These are phyloP conservation scores for Sarcophilus harrisii DNA, from an alignment of 2,797 vertebrate species.

Conservation along the genomic window DNA sequence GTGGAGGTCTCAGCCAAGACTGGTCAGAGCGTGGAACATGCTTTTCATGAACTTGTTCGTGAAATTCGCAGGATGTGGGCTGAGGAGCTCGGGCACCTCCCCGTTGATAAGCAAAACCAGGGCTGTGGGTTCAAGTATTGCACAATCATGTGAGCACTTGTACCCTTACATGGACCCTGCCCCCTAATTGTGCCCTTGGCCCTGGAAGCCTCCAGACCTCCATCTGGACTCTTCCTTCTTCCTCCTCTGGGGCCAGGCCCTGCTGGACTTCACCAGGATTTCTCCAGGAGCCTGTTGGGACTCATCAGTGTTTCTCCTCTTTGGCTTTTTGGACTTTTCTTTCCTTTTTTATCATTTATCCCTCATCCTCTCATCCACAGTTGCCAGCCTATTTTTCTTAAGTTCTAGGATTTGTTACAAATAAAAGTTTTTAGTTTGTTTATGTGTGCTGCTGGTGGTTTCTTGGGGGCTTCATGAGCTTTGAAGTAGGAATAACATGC, in stretches of 20 bases:
- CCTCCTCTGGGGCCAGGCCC: not conserved
- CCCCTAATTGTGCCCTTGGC: too few relatives aligned
- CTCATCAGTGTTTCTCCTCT: not conserved
- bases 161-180: too few relatives aligned
- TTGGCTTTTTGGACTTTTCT: not conserved
- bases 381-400: not conserved
- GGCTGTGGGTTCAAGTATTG: not conserved
- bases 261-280: not conserved
- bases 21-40: slow-evolving; percentile 88
- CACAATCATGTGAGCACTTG: not conserved
- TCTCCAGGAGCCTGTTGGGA: not conserved
- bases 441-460: not conserved
- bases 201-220: slow-evolving; percentile 69
- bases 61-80: slow-evolving; percentile 52
- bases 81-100: slow-evolving; percentile 22
- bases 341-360: not conserved
- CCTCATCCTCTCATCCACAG: not conserved
- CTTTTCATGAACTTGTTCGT: slow-evolving; percentile 64
- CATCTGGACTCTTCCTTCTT: too few relatives aligned
- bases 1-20: slow-evolving; percentile 98
- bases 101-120: not conserved
- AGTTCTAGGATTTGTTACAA: not conserved
- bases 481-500: too few relatives aligned
- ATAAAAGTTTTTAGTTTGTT: not conserved
- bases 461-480: too few relatives aligned